Evolutionary conservation across 2,113 vertebrate species (phyloP).

Genomic region (Oncorhynchus tshawytscha): DNA sequence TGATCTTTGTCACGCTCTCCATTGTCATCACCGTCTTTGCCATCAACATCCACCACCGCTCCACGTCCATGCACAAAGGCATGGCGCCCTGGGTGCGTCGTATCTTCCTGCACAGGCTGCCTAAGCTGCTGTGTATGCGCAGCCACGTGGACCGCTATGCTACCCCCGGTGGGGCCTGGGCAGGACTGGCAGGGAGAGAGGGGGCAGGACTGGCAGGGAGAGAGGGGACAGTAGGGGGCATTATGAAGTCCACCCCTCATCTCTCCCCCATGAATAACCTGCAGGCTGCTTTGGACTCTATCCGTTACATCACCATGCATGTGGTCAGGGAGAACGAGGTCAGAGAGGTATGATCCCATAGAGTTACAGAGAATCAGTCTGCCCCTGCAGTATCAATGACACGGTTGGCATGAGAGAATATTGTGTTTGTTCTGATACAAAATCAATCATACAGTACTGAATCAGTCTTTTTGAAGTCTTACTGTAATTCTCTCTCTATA

Average conservation of each 20-base stretch:
- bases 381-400: neutral
- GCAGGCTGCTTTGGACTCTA: constrained; percentile 86
- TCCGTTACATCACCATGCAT: constrained; percentile 89
- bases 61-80: constrained; percentile 83
- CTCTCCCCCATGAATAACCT: constrained; percentile 71
- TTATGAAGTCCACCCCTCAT: constrained; percentile 43
- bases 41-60: constrained; percentile 95
- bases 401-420: neutral
- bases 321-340: constrained; percentile 89
- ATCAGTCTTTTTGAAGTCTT: neutral
- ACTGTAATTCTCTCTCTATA: neutral
- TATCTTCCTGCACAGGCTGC: constrained; percentile 88
- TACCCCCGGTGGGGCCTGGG: constrained; percentile 54
- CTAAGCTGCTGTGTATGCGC: constrained; percentile 92
- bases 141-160: constrained; percentile 87
- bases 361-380: neutral
- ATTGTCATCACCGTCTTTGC: constrained; percentile 94
- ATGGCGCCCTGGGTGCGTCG: constrained; percentile 95
- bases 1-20: constrained; percentile 96
- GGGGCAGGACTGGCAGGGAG: too few relatives aligned
- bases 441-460: neutral
- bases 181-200: too few relatives aligned
- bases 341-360: constrained; percentile 79
- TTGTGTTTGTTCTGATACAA: neutral
- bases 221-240: constrained; percentile 2